Evolutionary conservation across 2,797 vertebrate species (phyloP), one percentile per base, ranked within the genome.

Genomic region (Carcharodon carcharias): DNA sequence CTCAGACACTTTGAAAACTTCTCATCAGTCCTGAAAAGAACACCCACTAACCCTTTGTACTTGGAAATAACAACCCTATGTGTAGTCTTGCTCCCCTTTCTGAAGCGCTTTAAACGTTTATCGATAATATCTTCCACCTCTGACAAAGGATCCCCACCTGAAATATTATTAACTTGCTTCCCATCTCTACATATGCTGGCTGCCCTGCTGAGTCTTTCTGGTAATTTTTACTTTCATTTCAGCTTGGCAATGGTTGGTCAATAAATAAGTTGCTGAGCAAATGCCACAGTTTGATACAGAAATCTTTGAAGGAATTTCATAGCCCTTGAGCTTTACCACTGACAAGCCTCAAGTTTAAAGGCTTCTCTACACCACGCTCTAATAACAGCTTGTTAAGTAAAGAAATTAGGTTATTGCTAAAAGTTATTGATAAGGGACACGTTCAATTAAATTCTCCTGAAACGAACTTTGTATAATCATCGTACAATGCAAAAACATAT

Each of bases 211-310:
- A 40, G 18, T 3, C 16, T 65, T 65, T 63, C 61, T n/a, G 21
- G 61, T 2, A 45, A 67, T 92, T 31, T 88, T 91, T 65, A 58
- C 23, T 93, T 67, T 45, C 26, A n/a, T 40, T 93, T 93, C 21
- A 7, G 40, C 11, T 67, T 93, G n/a, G 2, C n/a, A 93, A 67
- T 35, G 5, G 2, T 67, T 26, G 56, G 18, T 65, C 7, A 40
- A 21, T 31, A 92, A 92, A 89, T 31, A 88, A 91, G 88, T 92
- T 16, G n/a, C 58, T 93, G 35, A 65, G 91, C n/a, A 58, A 92
- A 35, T 92, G 7, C 18, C 8, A n/a, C 61, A 67, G 21, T 50
- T 40, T 21, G 6, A 65, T 91, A 28, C 3, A 56, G 26, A 56
- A 31, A 56, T 18, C 14, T 61, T 40, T 93, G 91, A 93, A 85